Conservation (phyloP, 2,888 invertebrate species). For the Peribatodes rhomboidaria region DNA sequence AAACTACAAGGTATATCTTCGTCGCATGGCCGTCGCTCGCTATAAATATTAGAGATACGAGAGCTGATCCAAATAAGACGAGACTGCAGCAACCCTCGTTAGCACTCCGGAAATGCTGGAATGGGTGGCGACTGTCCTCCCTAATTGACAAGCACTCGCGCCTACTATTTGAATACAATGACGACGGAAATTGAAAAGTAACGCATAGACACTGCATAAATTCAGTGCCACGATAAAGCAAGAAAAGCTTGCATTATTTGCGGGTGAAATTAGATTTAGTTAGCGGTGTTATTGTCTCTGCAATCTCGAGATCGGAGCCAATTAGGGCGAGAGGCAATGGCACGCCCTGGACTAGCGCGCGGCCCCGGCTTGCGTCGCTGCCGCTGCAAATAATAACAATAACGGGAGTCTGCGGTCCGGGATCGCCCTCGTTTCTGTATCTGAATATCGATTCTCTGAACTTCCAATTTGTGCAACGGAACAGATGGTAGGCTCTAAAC, state of each 20-base stretch:
- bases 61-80: slow-evolving; percentile 31
- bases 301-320: slow-evolving; percentile 46
- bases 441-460: slow-evolving; percentile 54
- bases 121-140: slow-evolving; percentile 34
- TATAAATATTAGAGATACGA: slow-evolving; percentile 27
- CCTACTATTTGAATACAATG: slow-evolving; percentile 46
- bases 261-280: slow-evolving; percentile 30
- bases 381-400: slow-evolving; percentile 63
- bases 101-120: slow-evolving; percentile 39
- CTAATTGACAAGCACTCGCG: slow-evolving; percentile 45
- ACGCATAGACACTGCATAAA: slow-evolving; percentile 44
- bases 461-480: slow-evolving; percentile 43
- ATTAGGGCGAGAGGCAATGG: slow-evolving; percentile 47
- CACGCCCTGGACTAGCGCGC: slow-evolving; percentile 35
- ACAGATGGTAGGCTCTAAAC: slow-evolving; percentile 15
- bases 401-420: slow-evolving; percentile 56
- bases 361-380: slow-evolving; percentile 39
- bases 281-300: slow-evolving; percentile 42
- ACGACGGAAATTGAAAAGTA: slow-evolving; percentile 38
- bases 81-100: slow-evolving; percentile 38
- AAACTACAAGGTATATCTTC: neutral
- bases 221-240: slow-evolving; percentile 20
- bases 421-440: slow-evolving; percentile 60
- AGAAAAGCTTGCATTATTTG: slow-evolving; percentile 30
- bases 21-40: neutral